Base-by-base conservation (phyloP, 2,888 invertebrate genomes). In the Mimas tiliae region DNA sequence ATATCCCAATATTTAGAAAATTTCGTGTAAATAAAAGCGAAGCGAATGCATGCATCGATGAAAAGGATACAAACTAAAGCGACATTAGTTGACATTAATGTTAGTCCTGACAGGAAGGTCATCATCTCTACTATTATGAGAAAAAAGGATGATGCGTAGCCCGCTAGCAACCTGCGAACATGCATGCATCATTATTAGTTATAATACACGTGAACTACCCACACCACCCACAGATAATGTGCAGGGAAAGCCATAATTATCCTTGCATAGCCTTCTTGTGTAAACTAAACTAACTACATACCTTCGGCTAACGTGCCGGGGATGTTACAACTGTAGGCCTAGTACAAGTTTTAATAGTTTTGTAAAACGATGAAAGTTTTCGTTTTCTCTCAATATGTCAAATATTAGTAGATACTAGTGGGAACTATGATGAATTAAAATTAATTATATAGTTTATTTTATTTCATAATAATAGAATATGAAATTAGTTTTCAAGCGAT, bases 41-140 rank as follows among this genome's bases (percentile, higher is more conserved):
- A 69, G 69, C 58, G 58, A 58, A 58, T n/a, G 33, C 55, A 33
- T 58, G 45, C 53, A 65, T 55, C 16, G 70, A 68, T 72, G 66
- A 83, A 94, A 96, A 96, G 96, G 96, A 96, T 96, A 96, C 96
- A 97, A 62, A 95, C 90, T 68, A 96, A 89, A 68, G 95, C 95
- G 74, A 95, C 95, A 73, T 95, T 93, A 52, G 94, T 88, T 82
- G 95, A 94, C 89, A 97, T 97, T 96, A 96, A 96, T 63, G 96
- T 96, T 75, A 96, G 88, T 76, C 97, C 97, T 64, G 94, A 93
- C 74, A 96, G 87, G 90, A 97, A 97, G 70, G 95, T 95, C 69
- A 95, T 85, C 79, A 96, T 83, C 88, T 97, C 97, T 80, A 96
- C 84, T 70, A 94, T 85, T 75, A 96, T 94, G 74, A 96, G 89